Evolutionary conservation across 1,140 invertebrate genomes (phyloP).

Genomic region (Saccostrea cuccullata): DNA sequence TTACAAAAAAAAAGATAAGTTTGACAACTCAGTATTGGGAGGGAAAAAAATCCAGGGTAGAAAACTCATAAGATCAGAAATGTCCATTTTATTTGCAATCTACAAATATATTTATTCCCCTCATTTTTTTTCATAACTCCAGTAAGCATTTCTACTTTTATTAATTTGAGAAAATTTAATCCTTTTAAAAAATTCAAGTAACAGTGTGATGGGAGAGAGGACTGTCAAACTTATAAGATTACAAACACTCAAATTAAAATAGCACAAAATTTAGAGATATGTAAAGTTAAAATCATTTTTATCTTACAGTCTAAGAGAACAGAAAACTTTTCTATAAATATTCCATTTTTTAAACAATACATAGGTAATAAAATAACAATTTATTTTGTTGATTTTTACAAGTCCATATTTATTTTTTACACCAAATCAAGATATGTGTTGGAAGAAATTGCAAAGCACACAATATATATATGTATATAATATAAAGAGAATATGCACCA

Average conservation of each 20-base stretch:
- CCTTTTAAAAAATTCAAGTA: too few species aligned
- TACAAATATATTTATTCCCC: not conserved
- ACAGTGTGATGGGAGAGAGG: too few species aligned
- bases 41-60: not conserved
- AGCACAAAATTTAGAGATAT: slow-evolving; percentile 3
- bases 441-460: slow-evolving; percentile 32
- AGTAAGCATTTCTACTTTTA: not conserved
- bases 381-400: not conserved
- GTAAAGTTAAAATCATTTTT: not conserved
- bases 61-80: not conserved
- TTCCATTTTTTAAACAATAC: not conserved
- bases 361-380: not conserved
- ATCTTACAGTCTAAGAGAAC: not conserved
- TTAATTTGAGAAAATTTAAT: too few species aligned
- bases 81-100: not conserved
- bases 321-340: not conserved
- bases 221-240: not conserved
- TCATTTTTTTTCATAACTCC: not conserved
- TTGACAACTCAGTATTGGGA: not conserved
- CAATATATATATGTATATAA: not conserved
- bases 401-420: not conserved
- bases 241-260: not conserved
- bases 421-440: slow-evolving; percentile 18
- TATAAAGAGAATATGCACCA: slow-evolving; percentile 15
- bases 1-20: not conserved